Percentiles rank a stretch among this genome's conserved stretches.
These are phyloP conservation scores for Pipa parva DNA, from an alignment of 2,113 vertebrate genomes.

Conservation along the genomic window DNA sequence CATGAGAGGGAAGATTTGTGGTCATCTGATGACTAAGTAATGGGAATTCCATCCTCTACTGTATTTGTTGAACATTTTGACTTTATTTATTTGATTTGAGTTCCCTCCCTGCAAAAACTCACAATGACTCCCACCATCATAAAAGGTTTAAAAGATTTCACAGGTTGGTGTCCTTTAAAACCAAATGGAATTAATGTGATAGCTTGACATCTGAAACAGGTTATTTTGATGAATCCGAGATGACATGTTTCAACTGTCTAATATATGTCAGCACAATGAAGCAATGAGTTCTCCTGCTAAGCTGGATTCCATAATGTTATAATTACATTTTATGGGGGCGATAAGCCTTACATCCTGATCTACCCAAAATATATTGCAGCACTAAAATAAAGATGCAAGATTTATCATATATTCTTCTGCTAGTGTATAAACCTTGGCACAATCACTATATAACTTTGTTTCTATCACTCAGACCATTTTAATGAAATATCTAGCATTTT, in stretches of 20 bases:
- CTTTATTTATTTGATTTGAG: conserved; percentile 14
- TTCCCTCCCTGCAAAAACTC: neutral
- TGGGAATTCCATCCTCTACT: neutral
- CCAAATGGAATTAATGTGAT: neutral
- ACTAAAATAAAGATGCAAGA: neutral
- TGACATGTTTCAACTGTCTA: too few relatives aligned
- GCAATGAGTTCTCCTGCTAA: too few relatives aligned
- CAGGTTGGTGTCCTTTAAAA: neutral
- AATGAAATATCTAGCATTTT: conserved; percentile 1
- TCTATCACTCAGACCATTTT: neutral
- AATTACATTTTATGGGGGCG: too few relatives aligned
- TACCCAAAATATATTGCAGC: neutral
- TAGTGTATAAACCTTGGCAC: neutral
- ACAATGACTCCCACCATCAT: neutral
- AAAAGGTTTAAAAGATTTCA: neutral
- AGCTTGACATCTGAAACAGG: neutral
- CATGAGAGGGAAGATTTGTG: conserved; percentile 11
- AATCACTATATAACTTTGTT: neutral
- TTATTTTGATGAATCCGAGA: too few relatives aligned
- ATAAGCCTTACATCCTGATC: neutral
- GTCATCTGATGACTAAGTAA: conserved; percentile 33
- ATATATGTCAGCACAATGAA: too few relatives aligned
- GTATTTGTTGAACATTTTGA: neutral
- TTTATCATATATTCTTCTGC: neutral
- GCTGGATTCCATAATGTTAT: neutral